A percentile compares a stretch with the other conserved stretches of the same genome.
Conservation (phyloP, 2,797 vertebrate genomes). For the Astyanax mexicanus region DNA sequence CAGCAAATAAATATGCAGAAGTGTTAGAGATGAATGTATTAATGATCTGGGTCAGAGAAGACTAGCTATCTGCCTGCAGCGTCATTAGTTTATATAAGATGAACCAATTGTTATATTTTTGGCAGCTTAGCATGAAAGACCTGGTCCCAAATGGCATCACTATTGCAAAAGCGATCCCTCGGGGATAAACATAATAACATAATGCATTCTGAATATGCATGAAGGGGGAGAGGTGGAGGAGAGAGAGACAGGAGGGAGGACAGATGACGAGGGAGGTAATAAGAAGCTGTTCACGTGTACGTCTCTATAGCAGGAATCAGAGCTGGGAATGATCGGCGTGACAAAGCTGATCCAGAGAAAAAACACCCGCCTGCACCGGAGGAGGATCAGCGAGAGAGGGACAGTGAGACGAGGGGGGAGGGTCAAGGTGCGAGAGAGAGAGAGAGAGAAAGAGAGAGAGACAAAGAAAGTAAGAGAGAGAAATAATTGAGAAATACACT, state of each 20-base stretch:
- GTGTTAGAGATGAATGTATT: slow-evolving; percentile 24
- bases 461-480: slow-evolving; percentile 24
- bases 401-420: slow-evolving; percentile 17
- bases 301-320: slow-evolving; percentile 38
- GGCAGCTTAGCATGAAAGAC: slow-evolving; percentile 44
- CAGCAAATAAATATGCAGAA: slow-evolving; percentile 30
- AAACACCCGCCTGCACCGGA: slow-evolving; percentile 25
- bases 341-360: slow-evolving; percentile 23
- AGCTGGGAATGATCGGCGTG: slow-evolving; percentile 33
- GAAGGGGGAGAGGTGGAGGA: slow-evolving; percentile 52
- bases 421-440: neutral
- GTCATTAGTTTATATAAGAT: slow-evolving; percentile 33
- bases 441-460: neutral
- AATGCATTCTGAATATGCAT: slow-evolving; percentile 61
- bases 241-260: slow-evolving; percentile 37
- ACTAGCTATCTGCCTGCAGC: slow-evolving; percentile 20
- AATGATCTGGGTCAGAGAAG: slow-evolving; percentile 29
- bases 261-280: slow-evolving; percentile 57
- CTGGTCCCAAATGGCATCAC: slow-evolving; percentile 14
- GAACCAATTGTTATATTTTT: slow-evolving; percentile 48
- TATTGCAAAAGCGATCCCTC: slow-evolving; percentile 33
- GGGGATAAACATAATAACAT: slow-evolving; percentile 42
- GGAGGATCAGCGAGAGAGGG: slow-evolving; percentile 31
- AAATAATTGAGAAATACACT: too few relatives aligned
- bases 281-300: slow-evolving; percentile 35